Evolutionary conservation across 2,888 invertebrate species (phyloP), one percentile per base, ranked within the genome.

Genomic region (Drosophila trichaetosa): DNA sequence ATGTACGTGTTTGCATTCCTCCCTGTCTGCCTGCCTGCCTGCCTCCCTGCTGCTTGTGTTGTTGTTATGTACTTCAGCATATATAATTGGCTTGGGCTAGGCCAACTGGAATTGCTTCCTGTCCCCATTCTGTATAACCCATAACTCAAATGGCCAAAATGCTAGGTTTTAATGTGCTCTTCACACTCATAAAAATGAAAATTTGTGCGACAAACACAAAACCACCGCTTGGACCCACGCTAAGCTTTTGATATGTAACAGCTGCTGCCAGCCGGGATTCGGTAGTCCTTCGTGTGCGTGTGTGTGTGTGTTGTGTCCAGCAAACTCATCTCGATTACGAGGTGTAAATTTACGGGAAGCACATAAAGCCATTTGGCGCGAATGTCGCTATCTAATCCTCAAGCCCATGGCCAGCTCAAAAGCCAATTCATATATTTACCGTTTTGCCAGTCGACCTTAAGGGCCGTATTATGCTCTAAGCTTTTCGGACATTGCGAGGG

Each of bases 331-430:
- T 83, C 81, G 89, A 83, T 90, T 88, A 89, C 86, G 85, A 90
- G 90, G 90, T 90, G 90, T 84, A 88, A 89, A 90, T 89, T 89
- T 89, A 90, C 85, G 81, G 81, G 83, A 79, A 82, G 82, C 82
- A 83, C 90, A 87, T 89, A 87, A 90, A 88, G 83, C 86, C 89
- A 89, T 89, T 90, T 86, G 85, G 82, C 71, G 64, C 60, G 64
- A 57, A 33, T 63, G 53, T 59, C 70, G 66, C 42, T 69, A 60
- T 53, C 64, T 86, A 83, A 83, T 81, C 84, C 87, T 40, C 73
- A 54, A 59, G 38, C 59, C 60, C 63, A 54, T 48, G 63, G 59
- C 66, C 70, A 80, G 88, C 88, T 85, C 83, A 85, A 85, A 88
- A 83, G 73, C 86, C 85, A 88, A 85, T 85, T 85, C 85, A 85